Evolutionary conservation across 2,888 invertebrate genomes (phyloP), one percentile per base, ranked within the genome.

Genomic region (Saturnia japonica): DNA sequence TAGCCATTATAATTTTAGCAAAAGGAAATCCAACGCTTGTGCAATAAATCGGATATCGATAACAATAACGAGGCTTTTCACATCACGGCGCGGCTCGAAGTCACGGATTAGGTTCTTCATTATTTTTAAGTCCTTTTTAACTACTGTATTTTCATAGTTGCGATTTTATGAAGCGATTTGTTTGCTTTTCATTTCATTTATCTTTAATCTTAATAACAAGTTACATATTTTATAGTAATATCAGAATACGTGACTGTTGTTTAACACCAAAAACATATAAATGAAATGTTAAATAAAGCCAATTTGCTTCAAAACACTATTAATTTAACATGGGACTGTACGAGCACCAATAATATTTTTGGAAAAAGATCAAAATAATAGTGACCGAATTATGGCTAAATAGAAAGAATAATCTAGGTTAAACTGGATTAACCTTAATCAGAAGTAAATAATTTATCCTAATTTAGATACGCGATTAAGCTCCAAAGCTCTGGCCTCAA

Each of bases 121-220:
- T 57, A 34, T 57, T 57, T 25, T 57, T 9, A 64, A 22, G 7
- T 54, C 22, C 51, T 51, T 51, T 51, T 51, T 51, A 51, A 4
- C 4, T 14, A 40, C 57, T 16, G 57, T 25, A 57, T 22, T 25
- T n/a, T 22, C 57, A 25, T 57, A 25, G 14, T 11, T 57, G 57
- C 57, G 25, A 7, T 25, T 57, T 57, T 12, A 12, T 57, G 11
- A 57, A 34, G 34, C 34, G 34, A 34, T 34, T 34, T 28, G 1
- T n/a, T 28, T 60, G 28, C 28, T 60, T 11, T 6, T 47, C 16
- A 14, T 47, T 47, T 47, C 16, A 16, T 28, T 60, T 28, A 14
- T 62, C 12, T 62, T 62, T 62, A 60, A 60, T 12, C 60, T 28
- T 16, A 60, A 54, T n/a, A 60, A 60, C 60, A 28, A 14, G 28